Evolutionary conservation across 2,113 vertebrate genomes (phyloP).

Genomic region (Laticauda laticaudata): DNA sequence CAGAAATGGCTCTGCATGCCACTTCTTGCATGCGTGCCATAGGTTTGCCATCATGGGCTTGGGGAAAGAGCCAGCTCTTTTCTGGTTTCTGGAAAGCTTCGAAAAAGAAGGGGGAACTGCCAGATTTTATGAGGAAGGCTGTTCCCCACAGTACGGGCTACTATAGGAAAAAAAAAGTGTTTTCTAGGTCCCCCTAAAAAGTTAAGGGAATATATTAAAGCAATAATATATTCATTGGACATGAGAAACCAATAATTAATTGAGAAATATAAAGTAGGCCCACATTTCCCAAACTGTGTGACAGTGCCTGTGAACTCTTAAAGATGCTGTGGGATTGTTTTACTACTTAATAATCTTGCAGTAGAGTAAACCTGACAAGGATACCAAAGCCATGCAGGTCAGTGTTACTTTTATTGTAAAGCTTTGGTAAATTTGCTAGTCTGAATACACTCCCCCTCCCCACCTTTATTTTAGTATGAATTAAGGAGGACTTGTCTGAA

Average conservation of each 20-base stretch:
- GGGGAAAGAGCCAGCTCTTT: not conserved
- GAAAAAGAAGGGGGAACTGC: not conserved
- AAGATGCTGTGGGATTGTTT: not conserved
- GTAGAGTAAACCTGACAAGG: not conserved
- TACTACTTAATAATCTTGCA: not conserved
- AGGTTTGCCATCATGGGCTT: not conserved
- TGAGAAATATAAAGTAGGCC: not conserved
- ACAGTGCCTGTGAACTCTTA: not conserved
- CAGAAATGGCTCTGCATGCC: too few species aligned
- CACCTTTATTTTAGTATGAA: not conserved
- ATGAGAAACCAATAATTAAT: not conserved
- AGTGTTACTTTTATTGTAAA: not conserved
- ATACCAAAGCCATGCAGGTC: not conserved
- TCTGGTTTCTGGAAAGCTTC: not conserved
- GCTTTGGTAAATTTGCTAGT: not conserved
- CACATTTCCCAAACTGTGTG: not conserved
- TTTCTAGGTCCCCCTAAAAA: not conserved
- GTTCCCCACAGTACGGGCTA: not conserved
- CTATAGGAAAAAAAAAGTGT: not conserved
- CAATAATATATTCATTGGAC: not conserved
- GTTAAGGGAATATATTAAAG: not conserved
- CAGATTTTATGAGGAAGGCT: not conserved
- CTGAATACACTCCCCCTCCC: not conserved
- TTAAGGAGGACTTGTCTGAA: not conserved
- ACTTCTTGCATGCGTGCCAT: too few species aligned